A percentile compares a stretch with the other conserved stretches of the same genome.
phyloP scores from a whole-genome alignment of 2,113 vertebrate genomes.

The Datnioides undecimradiatus region DNA sequence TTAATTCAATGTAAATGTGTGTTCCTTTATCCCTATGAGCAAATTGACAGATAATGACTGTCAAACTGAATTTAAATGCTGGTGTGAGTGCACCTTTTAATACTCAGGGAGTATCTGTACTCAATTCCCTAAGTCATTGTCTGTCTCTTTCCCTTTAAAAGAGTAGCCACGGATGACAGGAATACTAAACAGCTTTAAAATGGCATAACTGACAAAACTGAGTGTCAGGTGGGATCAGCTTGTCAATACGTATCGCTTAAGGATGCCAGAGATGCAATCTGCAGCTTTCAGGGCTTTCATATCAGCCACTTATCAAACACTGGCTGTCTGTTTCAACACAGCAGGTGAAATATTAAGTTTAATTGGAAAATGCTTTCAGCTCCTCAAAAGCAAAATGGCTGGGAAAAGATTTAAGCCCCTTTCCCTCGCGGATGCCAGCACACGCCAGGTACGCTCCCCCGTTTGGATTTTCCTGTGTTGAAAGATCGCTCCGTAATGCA shows the following conservation, averaged over 20 bases:
- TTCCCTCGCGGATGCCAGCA: neutral
- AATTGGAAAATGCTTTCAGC: slow-evolving; percentile 1
- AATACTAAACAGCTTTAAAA: slow-evolving; percentile 57
- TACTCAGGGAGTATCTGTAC: neutral
- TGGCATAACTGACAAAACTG: slow-evolving; percentile 43
- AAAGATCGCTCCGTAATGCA: slow-evolving; percentile 24
- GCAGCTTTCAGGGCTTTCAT: slow-evolving; percentile 15
- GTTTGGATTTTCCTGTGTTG: slow-evolving; percentile 12
- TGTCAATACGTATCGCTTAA: slow-evolving; percentile 35
- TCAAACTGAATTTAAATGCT: neutral
- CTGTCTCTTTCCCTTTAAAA: slow-evolving; percentile 18
- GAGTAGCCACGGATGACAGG: slow-evolving; percentile 3
- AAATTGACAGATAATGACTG: neutral
- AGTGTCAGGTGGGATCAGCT: slow-evolving; percentile 48
- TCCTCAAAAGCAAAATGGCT: neutral
- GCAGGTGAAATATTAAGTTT: slow-evolving; percentile 1
- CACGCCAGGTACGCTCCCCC: neutral
- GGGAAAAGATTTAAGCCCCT: neutral
- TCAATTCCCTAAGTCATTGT: neutral
- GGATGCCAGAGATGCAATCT: slow-evolving; percentile 32
- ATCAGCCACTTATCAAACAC: neutral
- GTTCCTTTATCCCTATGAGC: too few species aligned
- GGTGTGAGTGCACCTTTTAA: neutral
- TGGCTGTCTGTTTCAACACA: neutral
- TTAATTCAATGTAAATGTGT: too few species aligned